Base-by-base conservation (phyloP, 2,113 vertebrate species). In the Podilymbus podiceps region DNA sequence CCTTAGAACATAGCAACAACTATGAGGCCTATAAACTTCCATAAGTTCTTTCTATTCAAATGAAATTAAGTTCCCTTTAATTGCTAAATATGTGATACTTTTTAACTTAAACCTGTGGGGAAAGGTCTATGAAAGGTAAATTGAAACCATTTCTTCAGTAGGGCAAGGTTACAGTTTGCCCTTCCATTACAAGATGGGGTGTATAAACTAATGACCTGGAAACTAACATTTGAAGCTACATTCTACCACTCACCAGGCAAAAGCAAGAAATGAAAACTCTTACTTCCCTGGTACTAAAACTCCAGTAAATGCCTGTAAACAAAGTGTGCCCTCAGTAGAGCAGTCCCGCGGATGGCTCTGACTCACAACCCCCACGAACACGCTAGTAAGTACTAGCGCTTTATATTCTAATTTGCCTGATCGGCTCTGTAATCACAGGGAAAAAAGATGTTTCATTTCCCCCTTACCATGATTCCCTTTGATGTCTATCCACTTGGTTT, bases 401-500 rank as follows among this genome's bases (percentile, higher is more conserved):
- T 87, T 30, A 84, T n/a, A 87, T 53, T 87, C 71, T 55, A 44
- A 75, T 23, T 79, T 92, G 27, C 53, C n/a, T 84, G 90, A 80
- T 60, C 33, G 42, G 18, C 50, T 94, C 55, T 89, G 53, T 49
- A 82, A 79, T 73, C 35, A 76, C 28, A 79, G 25, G 18, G 42
- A 60, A 68, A 84, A 21, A 68, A 74, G n/a, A 44, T 20, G 22
- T 52, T 90, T 86, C 3, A 53, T 59, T 92, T 76, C 49, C 28
- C 22, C 93, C 97, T 98, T 97, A 99, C 99, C 99, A 78, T 99
- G 99, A 98, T 99, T 99, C 94, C 99, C 99, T 55, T 98, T 99
- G 93, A 99, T 98, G 97, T 99, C 99, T 66, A 99, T 99, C 99
- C 99, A 99, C 93, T 98, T 99, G 7, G 99, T 99, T 97, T 98